Percentiles rank a stretch among this genome's conserved stretches.
phyloP scores from a whole-genome alignment of 2,888 invertebrate species.

The Schrankia costaestrigalis region DNA sequence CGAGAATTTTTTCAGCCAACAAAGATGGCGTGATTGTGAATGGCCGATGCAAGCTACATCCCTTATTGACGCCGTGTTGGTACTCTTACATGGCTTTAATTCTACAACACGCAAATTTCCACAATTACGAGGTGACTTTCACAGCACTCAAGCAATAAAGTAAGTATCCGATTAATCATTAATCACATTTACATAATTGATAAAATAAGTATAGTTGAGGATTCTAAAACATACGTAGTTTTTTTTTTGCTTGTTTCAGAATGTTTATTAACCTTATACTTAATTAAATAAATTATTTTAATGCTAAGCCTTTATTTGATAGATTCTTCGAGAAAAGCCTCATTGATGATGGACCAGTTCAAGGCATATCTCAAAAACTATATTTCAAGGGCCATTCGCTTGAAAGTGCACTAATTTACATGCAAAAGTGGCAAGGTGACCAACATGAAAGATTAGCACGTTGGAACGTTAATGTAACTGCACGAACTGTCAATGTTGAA shows the following conservation, averaged over 20 bases:
- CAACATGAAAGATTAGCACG: conserved; percentile 1
- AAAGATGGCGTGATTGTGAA: too few species aligned
- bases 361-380: conserved; percentile 8
- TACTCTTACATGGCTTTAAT: not conserved
- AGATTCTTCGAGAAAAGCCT: conserved; percentile 15
- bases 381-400: conserved; percentile 10
- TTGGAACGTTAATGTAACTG: conserved; percentile 15
- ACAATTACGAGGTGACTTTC: conserved; percentile 2
- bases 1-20: too few species aligned
- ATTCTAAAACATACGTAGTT: not conserved
- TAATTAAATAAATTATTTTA: not conserved
- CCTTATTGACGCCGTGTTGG: conserved; percentile 2
- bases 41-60: conserved; percentile 5
- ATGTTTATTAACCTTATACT: too few species aligned
- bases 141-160: conserved; percentile 1
- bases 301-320: not conserved
- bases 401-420: conserved; percentile 14
- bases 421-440: conserved; percentile 14
- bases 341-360: not conserved
- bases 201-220: not conserved
- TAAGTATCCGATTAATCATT: not conserved
- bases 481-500: conserved; percentile 3
- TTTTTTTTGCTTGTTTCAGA: too few species aligned
- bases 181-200: not conserved
- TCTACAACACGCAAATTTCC: conserved; percentile 3